These are phyloP conservation scores for Colinus virginianus DNA, from an alignment of 2,113 vertebrate species.

Conservation along the genomic window DNA sequence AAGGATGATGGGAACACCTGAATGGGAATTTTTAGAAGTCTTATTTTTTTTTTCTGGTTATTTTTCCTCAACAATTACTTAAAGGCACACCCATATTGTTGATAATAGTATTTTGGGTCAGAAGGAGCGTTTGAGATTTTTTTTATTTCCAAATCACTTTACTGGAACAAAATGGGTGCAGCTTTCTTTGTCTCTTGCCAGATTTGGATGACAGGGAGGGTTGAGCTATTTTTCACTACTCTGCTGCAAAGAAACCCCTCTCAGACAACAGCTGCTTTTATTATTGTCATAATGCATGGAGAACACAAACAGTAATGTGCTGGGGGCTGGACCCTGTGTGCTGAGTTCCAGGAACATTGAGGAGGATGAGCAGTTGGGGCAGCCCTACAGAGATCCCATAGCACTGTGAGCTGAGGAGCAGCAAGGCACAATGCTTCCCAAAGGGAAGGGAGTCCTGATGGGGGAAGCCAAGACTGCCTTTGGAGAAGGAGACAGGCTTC, in stretches of 20 bases:
- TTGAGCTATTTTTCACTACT: not conserved
- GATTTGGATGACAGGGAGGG: not conserved
- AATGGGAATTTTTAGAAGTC: not conserved
- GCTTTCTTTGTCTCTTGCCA: not conserved
- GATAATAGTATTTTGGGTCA: not conserved
- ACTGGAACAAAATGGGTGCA: not conserved
- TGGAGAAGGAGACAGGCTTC: not conserved
- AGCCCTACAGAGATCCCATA: not conserved
- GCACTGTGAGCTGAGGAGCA: not conserved
- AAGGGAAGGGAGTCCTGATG: not conserved
- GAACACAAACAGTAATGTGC: not conserved
- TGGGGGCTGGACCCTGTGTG: not conserved
- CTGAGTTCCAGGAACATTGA: not conserved
- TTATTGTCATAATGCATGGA: not conserved
- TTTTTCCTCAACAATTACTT: not conserved
- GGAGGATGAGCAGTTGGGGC: not conserved
- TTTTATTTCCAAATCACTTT: not conserved
- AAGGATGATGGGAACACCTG: rapidly evolving
- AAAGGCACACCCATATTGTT: not conserved
- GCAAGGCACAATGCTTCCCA: not conserved
- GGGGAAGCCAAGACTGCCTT: slow-evolving; percentile 7
- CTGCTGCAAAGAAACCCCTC: not conserved
- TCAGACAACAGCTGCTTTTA: slow-evolving; percentile 17
- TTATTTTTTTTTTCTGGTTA: not conserved
- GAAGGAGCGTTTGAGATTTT: not conserved